Base-by-base conservation (phyloP, 35 echinoderm and acorn worm genomes). In the Holothuria glaberrima region DNA sequence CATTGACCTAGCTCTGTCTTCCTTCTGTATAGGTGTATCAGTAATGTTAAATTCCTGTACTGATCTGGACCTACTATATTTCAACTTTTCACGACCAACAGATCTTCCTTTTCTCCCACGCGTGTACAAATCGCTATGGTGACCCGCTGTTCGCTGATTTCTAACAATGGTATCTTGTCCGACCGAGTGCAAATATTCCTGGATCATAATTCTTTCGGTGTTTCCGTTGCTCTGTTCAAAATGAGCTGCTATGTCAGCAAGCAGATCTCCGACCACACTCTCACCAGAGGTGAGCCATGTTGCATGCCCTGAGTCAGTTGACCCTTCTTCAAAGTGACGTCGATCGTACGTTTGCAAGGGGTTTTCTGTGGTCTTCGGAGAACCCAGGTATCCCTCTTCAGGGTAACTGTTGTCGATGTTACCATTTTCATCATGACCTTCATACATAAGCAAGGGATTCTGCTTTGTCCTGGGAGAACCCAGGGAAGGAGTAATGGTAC, bases 281-380 rank as follows among this genome's bases (percentile, higher is more conserved):
- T 84, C 80, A 32, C 80, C 80, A 36, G 80, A 84, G 19, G n/a
- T 84, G 20, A 58, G 30, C 80, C 80, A 84, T 26, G 80, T 84
- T 1, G 80, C 80, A 57, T 84, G 27, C 12, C 80, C 80, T 20
- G 80, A 84, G 58, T 84, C 80, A 1, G 57, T 61, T 20, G 80
- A 84, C 6, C 25, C 44, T 26, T 48, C 80, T 24, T 59, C n/a
- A 28, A 58, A 48, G 24, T 58, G 29, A 9, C 48, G 21, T 32
- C 46, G 7, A 24, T 61, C 26, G 26, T 84, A 48, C 12, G 29
- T 84, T 54, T 54, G 5, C 54, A 63, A 21, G 31, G 80, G 74
- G 17, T 78, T 78, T 78, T 45, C 22, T 26, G 36, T 52, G 0
- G 35, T 26, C n/a, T 25, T 78, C 10, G 74, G 74, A 19, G 44